These are phyloP conservation scores for Phyllotreta striolata DNA, from an alignment of 2,888 invertebrate species.

Conservation along the genomic window DNA sequence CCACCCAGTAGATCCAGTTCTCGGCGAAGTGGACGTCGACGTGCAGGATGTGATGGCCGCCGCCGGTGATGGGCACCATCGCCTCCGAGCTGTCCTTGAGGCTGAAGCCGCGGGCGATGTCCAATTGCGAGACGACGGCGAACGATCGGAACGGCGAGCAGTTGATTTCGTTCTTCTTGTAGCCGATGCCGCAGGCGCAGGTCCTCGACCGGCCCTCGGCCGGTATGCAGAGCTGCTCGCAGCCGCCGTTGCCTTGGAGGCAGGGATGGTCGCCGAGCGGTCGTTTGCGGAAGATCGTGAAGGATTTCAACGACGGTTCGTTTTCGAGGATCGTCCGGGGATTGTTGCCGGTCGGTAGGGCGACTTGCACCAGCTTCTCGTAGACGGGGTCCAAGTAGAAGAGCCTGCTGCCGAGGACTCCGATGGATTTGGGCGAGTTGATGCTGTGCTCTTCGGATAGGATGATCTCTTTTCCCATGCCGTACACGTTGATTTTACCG, in stretches of 20 bases:
- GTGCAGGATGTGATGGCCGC: slow-evolving; percentile 89
- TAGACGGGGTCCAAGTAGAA: slow-evolving; percentile 90
- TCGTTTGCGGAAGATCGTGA: slow-evolving; percentile 88
- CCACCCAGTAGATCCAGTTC: slow-evolving; percentile 98
- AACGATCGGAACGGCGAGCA: slow-evolving; percentile 88
- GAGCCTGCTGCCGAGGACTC: slow-evolving; percentile 80
- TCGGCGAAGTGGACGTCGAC: slow-evolving; percentile 88
- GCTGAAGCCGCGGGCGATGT: slow-evolving; percentile 88
- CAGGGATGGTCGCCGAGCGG: slow-evolving; percentile 86
- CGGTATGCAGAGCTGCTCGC: slow-evolving; percentile 94
- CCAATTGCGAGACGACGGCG: slow-evolving; percentile 90
- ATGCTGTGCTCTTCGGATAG: slow-evolving; percentile 76
- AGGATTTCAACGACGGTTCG: slow-evolving; percentile 85
- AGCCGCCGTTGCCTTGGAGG: slow-evolving; percentile 85
- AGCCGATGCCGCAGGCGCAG: slow-evolving; percentile 93
- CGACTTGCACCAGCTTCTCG: slow-evolving; percentile 87
- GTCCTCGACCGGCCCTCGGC: slow-evolving; percentile 75
- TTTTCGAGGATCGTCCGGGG: slow-evolving; percentile 81
- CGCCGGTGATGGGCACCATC: slow-evolving; percentile 91
- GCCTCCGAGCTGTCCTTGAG: slow-evolving; percentile 87
- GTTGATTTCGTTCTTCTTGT: slow-evolving; percentile 77
- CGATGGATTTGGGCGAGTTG: slow-evolving; percentile 80
- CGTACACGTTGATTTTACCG: slow-evolving; percentile 76
- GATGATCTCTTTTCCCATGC: slow-evolving; percentile 72
- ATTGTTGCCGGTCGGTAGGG: slow-evolving; percentile 81